Evolutionary conservation across 2,113 vertebrate genomes (phyloP).

Genomic region (Equus przewalskii): DNA sequence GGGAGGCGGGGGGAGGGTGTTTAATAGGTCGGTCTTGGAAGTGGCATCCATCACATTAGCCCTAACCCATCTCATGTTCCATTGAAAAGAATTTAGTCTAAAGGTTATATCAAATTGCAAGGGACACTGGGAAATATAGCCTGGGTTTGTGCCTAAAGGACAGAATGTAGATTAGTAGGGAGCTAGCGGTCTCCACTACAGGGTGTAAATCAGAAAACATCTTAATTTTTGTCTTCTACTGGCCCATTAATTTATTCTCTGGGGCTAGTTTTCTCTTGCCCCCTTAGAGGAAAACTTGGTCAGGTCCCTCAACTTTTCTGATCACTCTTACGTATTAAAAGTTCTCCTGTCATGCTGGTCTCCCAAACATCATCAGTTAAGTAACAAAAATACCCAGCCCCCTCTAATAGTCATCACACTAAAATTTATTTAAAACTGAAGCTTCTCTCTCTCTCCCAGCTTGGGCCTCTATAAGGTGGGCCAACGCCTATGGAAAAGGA

Average conservation of each 20-base stretch:
- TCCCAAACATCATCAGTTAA: conserved; percentile 14
- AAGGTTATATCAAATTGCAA: neutral
- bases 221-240: neutral
- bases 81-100: neutral
- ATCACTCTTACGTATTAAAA: neutral
- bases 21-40: neutral
- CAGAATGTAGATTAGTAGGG: neutral
- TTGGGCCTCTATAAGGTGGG: neutral
- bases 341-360: neutral
- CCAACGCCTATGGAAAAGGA: neutral
- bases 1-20: neutral
- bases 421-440: neutral
- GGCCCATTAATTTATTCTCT: neutral
- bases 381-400: neutral
- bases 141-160: neutral
- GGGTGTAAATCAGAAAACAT: neutral
- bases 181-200: neutral
- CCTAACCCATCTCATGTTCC: neutral
- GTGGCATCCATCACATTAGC: neutral
- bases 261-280: neutral
- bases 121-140: neutral
- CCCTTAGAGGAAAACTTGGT: neutral
- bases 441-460: neutral
- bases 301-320: neutral
- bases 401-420: neutral